Evolutionary conservation across 2,797 vertebrate genomes (phyloP), one percentile per base, ranked within the genome.

Genomic region (Xenopus petersii): DNA sequence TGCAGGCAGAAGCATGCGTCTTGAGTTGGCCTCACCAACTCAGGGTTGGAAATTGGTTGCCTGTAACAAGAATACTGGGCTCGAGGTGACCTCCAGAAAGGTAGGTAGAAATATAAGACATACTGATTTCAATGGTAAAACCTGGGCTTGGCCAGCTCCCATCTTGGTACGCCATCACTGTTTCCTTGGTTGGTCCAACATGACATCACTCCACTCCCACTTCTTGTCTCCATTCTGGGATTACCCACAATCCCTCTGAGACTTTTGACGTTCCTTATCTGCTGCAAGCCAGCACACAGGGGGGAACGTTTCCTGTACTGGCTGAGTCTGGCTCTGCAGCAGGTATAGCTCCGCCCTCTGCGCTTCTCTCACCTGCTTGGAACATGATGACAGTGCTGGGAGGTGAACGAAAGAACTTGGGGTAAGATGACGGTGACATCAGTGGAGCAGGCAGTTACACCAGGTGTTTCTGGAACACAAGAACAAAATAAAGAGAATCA

Each of bases 351-450:
- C 49, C 11, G 54, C 8, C 30, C 54, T 8, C 26, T 5, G 16
- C 15, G 54, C 51, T 15, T 60, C 51, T 64, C 65, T 51, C 71
- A 62, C 71, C 71, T 49, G 66, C 65, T 42, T 36, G 56, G 67
- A 64, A 24, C 42, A 30, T 69, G 33, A 55, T 58, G 67, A 70
- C 51, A 13, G 66, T 69, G 75, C 62, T 9, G 65, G 60, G 71
- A 67, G 68, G 71, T 74, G 77, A 74, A 64, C 69, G 30, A 70
- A 79, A 74, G 61, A 65, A 74, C 61, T 69, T 54, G 67, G 54
- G 24, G 71, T 74, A 71, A 65, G 55, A 74, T 79, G 71, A 65
- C 2, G 67, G 77, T 79, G 63, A 70, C 60, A 42, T 13, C 8
- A 9, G 47, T 46, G 36, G 56, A 24, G 48, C 33, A 51, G 67